phyloP scores from a whole-genome alignment of 2,113 vertebrate genomes.

The Scatophagus argus region DNA sequence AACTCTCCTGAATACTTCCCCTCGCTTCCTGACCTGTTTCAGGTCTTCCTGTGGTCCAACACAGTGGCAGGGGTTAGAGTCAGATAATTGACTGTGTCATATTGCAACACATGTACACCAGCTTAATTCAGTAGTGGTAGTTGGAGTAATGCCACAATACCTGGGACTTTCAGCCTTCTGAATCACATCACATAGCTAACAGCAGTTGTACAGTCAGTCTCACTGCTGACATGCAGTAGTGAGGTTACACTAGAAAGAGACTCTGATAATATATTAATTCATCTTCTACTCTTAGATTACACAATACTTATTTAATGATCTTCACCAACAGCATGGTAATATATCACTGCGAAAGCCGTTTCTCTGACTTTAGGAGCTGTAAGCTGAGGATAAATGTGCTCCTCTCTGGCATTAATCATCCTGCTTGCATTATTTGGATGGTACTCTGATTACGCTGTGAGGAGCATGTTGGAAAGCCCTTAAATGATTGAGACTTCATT shows the following conservation, averaged over 20 bases:
- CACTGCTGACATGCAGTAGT: too few species aligned
- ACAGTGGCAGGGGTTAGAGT: constrained; percentile 39
- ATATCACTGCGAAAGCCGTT: background rate
- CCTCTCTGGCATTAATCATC: background rate
- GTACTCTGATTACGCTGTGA: background rate
- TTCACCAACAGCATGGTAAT: background rate
- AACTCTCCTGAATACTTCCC: background rate
- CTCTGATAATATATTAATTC: constrained; percentile 8
- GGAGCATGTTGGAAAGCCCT: too few species aligned
- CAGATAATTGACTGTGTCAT: constrained; percentile 2
- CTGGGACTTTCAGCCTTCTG: background rate
- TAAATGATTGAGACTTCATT: background rate
- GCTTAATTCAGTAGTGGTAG: background rate
- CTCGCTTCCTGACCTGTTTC: constrained; percentile 67
- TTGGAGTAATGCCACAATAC: too few species aligned
- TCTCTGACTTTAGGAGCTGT: background rate
- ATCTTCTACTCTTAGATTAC: background rate
- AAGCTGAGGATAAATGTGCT: background rate
- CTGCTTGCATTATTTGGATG: background rate
- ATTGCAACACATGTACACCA: background rate
- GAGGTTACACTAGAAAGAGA: too few species aligned
- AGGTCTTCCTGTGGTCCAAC: constrained; percentile 65
- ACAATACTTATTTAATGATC: background rate
- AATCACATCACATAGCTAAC: background rate
- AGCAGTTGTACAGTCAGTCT: background rate